Percentiles rank a stretch among this genome's conserved stretches.
These are phyloP conservation scores for Priocnemis perturbator DNA, from an alignment of 2,888 invertebrate genomes.

Conservation along the genomic window DNA sequence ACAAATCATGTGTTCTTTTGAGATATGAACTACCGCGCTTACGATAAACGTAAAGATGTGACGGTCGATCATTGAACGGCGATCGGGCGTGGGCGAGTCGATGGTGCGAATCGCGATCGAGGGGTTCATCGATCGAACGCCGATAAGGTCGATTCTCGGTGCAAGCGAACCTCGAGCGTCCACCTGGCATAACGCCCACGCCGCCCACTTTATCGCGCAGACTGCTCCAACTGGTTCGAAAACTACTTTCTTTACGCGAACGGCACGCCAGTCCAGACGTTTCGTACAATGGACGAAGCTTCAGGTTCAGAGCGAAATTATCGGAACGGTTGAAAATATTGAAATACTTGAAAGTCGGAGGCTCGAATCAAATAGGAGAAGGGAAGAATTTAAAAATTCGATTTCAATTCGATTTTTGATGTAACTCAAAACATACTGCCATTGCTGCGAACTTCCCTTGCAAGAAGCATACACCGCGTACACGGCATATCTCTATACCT, in stretches of 20 bases:
- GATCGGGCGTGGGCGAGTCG: constrained; percentile 1
- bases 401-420: too few species aligned
- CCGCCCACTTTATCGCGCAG: constrained; percentile 43
- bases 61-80: not conserved
- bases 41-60: not conserved
- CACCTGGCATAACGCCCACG: constrained; percentile 61
- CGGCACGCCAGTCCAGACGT: not conserved
- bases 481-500: too few species aligned
- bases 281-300: too few species aligned
- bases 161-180: constrained; percentile 45
- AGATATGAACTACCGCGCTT: not conserved
- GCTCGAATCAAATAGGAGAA: too few species aligned
- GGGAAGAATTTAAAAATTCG: too few species aligned
- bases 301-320: too few species aligned
- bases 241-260: constrained; percentile 16
- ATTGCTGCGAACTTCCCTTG: too few species aligned
- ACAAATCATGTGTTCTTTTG: too few species aligned
- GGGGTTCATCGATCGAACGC: constrained; percentile 34
- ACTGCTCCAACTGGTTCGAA: constrained; percentile 42
- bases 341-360: too few species aligned
- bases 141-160: constrained; percentile 17
- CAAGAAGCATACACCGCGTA: too few species aligned
- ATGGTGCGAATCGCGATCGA: constrained; percentile 25
- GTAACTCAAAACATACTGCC: too few species aligned
- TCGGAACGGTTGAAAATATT: too few species aligned